Percentiles rank a stretch among this genome's conserved stretches.
phyloP scores from a whole-genome alignment of 2,888 invertebrate species.

The Trimorus sp. region DNA sequence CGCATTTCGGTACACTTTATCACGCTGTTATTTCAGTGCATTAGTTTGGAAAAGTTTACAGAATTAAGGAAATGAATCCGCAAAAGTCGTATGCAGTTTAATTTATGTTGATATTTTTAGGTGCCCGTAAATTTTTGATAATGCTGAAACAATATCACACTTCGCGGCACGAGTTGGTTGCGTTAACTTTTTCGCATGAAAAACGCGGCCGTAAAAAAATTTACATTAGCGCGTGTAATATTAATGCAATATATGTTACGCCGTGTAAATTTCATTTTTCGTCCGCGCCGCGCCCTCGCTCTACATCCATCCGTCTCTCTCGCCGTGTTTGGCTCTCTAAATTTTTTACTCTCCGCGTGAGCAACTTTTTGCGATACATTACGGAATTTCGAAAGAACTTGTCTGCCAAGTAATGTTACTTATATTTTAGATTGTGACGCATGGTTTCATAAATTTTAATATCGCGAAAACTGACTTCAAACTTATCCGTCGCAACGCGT shows the following conservation, averaged over 20 bases:
- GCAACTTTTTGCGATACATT: slow-evolving; percentile 53
- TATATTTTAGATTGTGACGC: slow-evolving; percentile 57
- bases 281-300: slow-evolving; percentile 2
- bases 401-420: slow-evolving; percentile 59
- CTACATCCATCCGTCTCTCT: background rate
- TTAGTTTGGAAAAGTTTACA: slow-evolving; percentile 55
- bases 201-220: slow-evolving; percentile 31
- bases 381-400: slow-evolving; percentile 56
- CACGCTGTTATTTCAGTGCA: slow-evolving; percentile 48
- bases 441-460: slow-evolving; percentile 62
- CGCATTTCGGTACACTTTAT: slow-evolving; percentile 52
- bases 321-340: slow-evolving; percentile 36
- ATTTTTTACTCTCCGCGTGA: slow-evolving; percentile 42
- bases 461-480: slow-evolving; percentile 35
- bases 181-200: slow-evolving; percentile 32
- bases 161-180: slow-evolving; percentile 42
- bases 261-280: slow-evolving; percentile 46
- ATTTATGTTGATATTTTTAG: slow-evolving; percentile 58
- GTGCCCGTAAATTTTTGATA: slow-evolving; percentile 48
- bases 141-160: slow-evolving; percentile 58
- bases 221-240: slow-evolving; percentile 52
- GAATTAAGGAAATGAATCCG: slow-evolving; percentile 53
- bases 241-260: slow-evolving; percentile 42
- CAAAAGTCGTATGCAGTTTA: slow-evolving; percentile 38
- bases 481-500: slow-evolving; percentile 34